Percentiles rank a stretch among this genome's conserved stretches.
Conservation (phyloP, 2,888 invertebrate species). For the Rotaria socialis region DNA sequence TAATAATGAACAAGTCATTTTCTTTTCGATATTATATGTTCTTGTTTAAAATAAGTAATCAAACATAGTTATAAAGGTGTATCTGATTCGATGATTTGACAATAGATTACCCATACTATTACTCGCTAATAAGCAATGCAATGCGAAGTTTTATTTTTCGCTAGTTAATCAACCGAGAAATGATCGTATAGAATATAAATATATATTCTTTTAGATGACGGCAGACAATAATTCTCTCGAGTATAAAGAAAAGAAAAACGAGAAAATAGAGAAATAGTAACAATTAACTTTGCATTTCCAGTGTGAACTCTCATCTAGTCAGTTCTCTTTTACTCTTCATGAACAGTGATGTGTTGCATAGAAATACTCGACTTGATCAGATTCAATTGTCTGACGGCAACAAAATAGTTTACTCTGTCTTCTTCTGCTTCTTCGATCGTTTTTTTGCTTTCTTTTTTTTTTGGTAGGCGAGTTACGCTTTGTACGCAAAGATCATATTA, state of each 20-base stretch:
- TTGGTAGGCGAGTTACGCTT: neutral
- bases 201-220: neutral
- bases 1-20: neutral
- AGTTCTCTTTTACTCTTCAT: neutral
- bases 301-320: neutral
- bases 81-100: neutral
- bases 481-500: neutral
- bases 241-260: neutral
- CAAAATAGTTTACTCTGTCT: neutral
- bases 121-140: neutral
- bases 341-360: neutral
- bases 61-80: neutral
- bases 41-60: neutral
- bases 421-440: neutral
- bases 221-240: neutral
- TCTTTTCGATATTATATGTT: neutral
- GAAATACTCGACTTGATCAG: slow-evolving; percentile 23
- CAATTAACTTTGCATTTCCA: slow-evolving; percentile 34
- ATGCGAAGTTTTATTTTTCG: neutral
- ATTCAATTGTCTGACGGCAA: slow-evolving; percentile 9
- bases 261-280: neutral
- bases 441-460: neutral
- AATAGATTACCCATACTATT: neutral
- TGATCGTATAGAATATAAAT: neutral
- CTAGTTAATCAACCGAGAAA: neutral